Evolutionary conservation across 2,888 invertebrate genomes (phyloP).

Genomic region (Tetheella fluctuosa): DNA sequence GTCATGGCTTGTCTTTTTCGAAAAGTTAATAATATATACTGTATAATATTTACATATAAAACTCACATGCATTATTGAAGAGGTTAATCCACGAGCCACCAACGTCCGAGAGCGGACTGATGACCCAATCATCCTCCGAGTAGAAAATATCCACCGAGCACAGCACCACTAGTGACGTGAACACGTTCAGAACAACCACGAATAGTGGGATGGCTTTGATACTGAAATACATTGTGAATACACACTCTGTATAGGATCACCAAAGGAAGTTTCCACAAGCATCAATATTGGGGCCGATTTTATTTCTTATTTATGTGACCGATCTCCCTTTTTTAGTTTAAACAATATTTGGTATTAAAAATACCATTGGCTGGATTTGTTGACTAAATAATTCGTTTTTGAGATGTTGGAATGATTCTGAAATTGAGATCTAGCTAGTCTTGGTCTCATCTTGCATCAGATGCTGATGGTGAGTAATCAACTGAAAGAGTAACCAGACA

Average conservation of each 20-base stretch:
- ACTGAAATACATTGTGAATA: slow-evolving; percentile 36
- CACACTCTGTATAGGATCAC: background rate
- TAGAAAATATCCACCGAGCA: slow-evolving; percentile 55
- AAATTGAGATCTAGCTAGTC: too few relatives aligned
- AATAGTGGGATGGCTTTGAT: slow-evolving; percentile 60
- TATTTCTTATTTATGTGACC: background rate
- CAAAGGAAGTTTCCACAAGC: background rate
- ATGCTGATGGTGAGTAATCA: background rate
- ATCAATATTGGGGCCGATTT: background rate
- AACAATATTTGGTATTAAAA: too few relatives aligned
- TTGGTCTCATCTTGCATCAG: too few relatives aligned
- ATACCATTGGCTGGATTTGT: too few relatives aligned
- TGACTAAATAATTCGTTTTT: too few relatives aligned
- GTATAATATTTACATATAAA: background rate
- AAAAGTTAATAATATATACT: too few relatives aligned
- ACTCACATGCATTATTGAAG: slow-evolving; percentile 55
- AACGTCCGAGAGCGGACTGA: slow-evolving; percentile 49
- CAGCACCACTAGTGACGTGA: slow-evolving; percentile 61
- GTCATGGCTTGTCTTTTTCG: too few relatives aligned
- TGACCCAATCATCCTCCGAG: slow-evolving; percentile 33
- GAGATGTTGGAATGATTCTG: too few relatives aligned
- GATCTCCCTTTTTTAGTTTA: background rate
- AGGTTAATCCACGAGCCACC: slow-evolving; percentile 67
- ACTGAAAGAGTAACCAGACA: background rate
- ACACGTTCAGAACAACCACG: slow-evolving; percentile 55